phyloP scores from a whole-genome alignment of 2,888 invertebrate genomes.

The Maniola hyperantus region DNA sequence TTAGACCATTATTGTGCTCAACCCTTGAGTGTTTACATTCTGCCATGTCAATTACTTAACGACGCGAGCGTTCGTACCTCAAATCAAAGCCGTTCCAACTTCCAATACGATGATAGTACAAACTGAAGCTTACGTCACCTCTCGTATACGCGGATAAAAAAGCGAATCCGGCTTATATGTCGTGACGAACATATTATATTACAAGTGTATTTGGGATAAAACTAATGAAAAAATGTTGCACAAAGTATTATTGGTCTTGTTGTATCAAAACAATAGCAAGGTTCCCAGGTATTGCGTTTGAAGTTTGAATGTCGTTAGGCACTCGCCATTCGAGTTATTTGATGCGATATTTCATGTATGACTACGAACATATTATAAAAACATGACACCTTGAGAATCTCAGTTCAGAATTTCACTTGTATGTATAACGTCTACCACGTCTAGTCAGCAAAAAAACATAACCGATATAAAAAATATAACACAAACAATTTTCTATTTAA shows the following conservation, averaged over 20 bases:
- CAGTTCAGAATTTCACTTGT: no score
- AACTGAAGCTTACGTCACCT: slow-evolving; percentile 66
- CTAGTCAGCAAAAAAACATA: no score
- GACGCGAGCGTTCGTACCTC: slow-evolving; percentile 35
- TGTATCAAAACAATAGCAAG: slow-evolving; percentile 60
- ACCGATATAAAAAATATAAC: no score
- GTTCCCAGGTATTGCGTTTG: slow-evolving; percentile 55
- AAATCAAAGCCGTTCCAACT: slow-evolving; percentile 34
- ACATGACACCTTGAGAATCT: slow-evolving; percentile 49
- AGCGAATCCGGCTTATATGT: slow-evolving; percentile 69
- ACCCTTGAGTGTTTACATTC: slow-evolving; percentile 39
- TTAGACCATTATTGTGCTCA: slow-evolving; percentile 1
- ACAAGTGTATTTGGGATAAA: slow-evolving; percentile 23
- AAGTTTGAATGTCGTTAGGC: slow-evolving; percentile 53
- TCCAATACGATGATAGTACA: slow-evolving; percentile 50
- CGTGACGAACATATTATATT: slow-evolving; percentile 56
- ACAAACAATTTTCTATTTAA: no score
- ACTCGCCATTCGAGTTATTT: slow-evolving; percentile 41
- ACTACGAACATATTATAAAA: slow-evolving; percentile 13
- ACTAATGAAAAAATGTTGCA: slow-evolving; percentile 54
- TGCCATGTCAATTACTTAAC: slow-evolving; percentile 40
- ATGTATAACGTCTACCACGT: background rate
- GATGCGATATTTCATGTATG: slow-evolving; percentile 33
- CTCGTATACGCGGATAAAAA: slow-evolving; percentile 61
- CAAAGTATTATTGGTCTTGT: slow-evolving; percentile 55